These are phyloP conservation scores for Tipula lateralis DNA, from an alignment of 2,888 invertebrate genomes.

Conservation along the genomic window DNA sequence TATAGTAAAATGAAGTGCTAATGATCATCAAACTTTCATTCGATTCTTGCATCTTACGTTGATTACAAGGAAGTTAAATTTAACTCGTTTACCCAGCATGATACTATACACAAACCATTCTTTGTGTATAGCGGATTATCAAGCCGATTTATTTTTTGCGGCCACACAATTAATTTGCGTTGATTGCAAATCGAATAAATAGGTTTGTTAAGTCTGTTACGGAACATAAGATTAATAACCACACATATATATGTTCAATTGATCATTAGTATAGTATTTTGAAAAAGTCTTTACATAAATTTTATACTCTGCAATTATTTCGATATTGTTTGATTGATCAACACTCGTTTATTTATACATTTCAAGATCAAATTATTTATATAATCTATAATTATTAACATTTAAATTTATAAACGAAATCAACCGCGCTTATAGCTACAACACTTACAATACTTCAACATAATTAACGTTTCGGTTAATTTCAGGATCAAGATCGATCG, in stretches of 20 bases:
- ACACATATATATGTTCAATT: background rate
- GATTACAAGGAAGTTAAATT: background rate
- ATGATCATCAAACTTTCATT: background rate
- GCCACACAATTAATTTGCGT: background rate
- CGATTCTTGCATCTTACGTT: background rate
- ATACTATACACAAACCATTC: background rate
- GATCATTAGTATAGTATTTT: background rate
- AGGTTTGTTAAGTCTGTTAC: background rate
- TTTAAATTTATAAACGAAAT: background rate
- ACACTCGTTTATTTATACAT: background rate
- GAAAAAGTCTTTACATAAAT: background rate
- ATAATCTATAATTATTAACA: background rate
- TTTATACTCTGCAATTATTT: background rate
- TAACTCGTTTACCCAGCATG: background rate
- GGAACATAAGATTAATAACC: background rate
- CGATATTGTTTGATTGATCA: background rate
- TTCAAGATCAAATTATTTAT: background rate
- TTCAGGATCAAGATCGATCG: slow-evolving; percentile 19
- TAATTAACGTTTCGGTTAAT: background rate
- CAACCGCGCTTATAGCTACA: background rate
- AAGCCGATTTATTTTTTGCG: background rate
- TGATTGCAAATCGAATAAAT: background rate
- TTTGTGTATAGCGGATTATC: background rate
- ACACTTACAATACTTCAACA: background rate
- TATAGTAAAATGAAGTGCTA: background rate